Conservation (phyloP, 2,113 vertebrate species). For the Gallinago undulata region DNA sequence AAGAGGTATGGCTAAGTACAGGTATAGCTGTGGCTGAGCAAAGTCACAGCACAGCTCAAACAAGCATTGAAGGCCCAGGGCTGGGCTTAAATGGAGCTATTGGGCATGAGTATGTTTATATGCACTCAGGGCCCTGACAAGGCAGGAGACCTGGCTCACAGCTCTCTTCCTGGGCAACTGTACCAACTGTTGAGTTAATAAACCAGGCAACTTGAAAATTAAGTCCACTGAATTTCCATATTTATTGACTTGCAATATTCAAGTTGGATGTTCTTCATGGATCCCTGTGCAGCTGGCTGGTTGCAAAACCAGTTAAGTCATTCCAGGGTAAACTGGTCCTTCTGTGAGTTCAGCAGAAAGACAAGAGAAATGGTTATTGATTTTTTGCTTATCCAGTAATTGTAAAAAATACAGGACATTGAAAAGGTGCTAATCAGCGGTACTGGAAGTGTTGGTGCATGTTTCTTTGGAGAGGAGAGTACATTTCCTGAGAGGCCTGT, state of each 20-base stretch:
- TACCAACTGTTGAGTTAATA: not conserved
- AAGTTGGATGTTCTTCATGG: not conserved
- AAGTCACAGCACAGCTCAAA: not conserved
- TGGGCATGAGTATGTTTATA: not conserved
- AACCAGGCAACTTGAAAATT: not conserved
- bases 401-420: not conserved
- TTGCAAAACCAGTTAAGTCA: not conserved
- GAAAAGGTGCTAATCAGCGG: not conserved
- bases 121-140: not conserved
- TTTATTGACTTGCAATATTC: not conserved
- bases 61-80: not conserved
- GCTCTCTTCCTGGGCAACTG: not conserved
- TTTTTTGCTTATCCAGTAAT: not conserved
- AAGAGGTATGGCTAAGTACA: too few relatives aligned
- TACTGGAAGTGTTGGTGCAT: not conserved
- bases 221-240: not conserved
- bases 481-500: not conserved
- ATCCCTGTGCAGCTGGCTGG: not conserved
- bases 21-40: not conserved
- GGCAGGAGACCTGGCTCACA: not conserved
- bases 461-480: not conserved
- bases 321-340: not conserved
- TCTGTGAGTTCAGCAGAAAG: not conserved
- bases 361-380: not conserved
- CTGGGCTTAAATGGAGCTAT: not conserved